Conservation (phyloP, 1,140 invertebrate genomes). For the Potamilus streckersoni region DNA sequence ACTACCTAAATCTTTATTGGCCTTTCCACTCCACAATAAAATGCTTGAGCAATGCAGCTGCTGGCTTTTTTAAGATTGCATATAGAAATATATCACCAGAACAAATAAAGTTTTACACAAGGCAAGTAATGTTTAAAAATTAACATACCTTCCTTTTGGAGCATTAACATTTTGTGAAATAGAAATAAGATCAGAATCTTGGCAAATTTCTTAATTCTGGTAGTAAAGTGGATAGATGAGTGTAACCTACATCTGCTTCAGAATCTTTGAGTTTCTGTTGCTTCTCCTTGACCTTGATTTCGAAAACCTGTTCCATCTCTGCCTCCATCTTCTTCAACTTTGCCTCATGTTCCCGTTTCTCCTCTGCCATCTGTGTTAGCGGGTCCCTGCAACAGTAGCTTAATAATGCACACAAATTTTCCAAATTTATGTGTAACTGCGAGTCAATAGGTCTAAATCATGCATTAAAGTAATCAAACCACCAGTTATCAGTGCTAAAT, state of each 20-base stretch:
- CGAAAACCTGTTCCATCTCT: conserved; percentile 84
- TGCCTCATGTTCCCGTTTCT: conserved; percentile 93
- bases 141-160: background rate
- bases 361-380: conserved; percentile 96
- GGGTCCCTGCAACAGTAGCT: conserved; percentile 82
- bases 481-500: too few species aligned
- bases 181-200: background rate
- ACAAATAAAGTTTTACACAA: too few species aligned
- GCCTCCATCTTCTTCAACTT: conserved; percentile 80
- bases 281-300: conserved; percentile 82
- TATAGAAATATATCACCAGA: too few species aligned
- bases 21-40: too few species aligned
- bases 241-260: conserved; percentile 76
- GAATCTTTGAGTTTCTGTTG: conserved; percentile 67
- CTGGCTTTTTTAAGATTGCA: too few species aligned
- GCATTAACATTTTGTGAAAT: background rate
- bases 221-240: background rate
- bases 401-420: too few species aligned
- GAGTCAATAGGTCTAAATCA: too few species aligned
- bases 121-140: background rate
- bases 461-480: too few species aligned
- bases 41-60: too few species aligned
- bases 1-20: too few species aligned
- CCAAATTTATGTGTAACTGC: too few species aligned
- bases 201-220: background rate